Evolutionary conservation across 2,113 vertebrate genomes (phyloP).

Genomic region (Nycticebus coucang): DNA sequence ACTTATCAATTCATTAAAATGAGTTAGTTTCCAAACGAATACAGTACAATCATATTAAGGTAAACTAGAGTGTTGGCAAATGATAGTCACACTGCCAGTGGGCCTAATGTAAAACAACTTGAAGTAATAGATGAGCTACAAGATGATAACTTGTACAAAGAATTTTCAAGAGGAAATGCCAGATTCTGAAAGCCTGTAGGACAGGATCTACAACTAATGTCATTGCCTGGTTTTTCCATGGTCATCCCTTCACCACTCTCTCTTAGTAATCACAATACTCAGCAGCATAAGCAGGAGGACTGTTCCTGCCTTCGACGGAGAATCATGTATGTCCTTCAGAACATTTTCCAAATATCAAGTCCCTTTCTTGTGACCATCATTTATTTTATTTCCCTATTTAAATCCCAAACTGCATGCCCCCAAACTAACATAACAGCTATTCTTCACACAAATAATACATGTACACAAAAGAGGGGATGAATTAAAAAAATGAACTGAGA

Average conservation of each 20-base stretch:
- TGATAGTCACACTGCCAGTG: background rate
- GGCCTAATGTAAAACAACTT: background rate
- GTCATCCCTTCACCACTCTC: background rate
- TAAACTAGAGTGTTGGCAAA: background rate
- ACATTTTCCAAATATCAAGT: background rate
- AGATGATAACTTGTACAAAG: background rate
- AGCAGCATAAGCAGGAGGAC: background rate
- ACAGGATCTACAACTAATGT: background rate
- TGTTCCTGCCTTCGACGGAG: background rate
- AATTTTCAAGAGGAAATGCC: background rate
- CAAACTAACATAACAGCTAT: background rate
- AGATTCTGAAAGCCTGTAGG: background rate
- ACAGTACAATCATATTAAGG: background rate
- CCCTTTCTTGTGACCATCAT: background rate
- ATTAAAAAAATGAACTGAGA: background rate
- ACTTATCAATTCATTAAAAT: background rate
- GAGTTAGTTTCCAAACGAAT: background rate
- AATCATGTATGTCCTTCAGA: background rate
- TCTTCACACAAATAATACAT: background rate
- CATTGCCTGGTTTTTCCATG: background rate
- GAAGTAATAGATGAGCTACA: background rate
- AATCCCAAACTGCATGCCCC: background rate
- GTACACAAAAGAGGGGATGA: no score
- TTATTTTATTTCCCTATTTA: background rate
- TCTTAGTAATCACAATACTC: background rate